Base-by-base conservation (phyloP, 2,888 invertebrate genomes). In the Drosophila peninsularis region DNA sequence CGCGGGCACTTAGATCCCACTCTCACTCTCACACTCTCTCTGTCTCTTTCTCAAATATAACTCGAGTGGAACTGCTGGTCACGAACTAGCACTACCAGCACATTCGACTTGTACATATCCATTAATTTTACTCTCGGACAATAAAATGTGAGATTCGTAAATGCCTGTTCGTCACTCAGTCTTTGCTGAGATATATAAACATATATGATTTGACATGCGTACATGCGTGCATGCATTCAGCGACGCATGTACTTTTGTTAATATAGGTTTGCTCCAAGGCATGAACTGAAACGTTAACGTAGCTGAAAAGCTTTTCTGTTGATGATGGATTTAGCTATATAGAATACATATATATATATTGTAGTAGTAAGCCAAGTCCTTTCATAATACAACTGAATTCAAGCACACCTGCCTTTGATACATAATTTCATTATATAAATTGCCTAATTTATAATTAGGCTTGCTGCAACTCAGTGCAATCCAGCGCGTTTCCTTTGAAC, bases 71-170 rank as follows among this genome's bases (percentile, higher is more conserved):
- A 88, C 82, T 82, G 85, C 82, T 79, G 88, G 82, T 78, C 76
- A 70, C 73, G 71, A 78, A 76, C 57, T 7, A 14, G 24, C 52
- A 52, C 69, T 85, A 75, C 81, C 86, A 81, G 80, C 85, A 88
- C 75, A 74, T 76, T 80, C 69, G 82, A 82, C 86, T 81, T 84
- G 84, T 87, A 89, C 89, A 90, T 89, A 89, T 91, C 90, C 91
- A 91, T 91, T 91, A 89, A 91, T 87, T 91, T 90, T 91, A 90
- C 91, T 90, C 89, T 86, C 73, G 77, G 83, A 87, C 90, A 87
- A 90, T 90, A 91, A 91, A 91, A 82, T 90, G 90, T 89, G 82
- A 80, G 84, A 58, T 81, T 78, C 65, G 72, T 77, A 80, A 86
- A 88, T 57, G 50, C 47, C 58, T 57, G 50, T 50, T 19, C 54